Conservation (phyloP, 2,888 invertebrate genomes). For the Tinea trinotella region DNA sequence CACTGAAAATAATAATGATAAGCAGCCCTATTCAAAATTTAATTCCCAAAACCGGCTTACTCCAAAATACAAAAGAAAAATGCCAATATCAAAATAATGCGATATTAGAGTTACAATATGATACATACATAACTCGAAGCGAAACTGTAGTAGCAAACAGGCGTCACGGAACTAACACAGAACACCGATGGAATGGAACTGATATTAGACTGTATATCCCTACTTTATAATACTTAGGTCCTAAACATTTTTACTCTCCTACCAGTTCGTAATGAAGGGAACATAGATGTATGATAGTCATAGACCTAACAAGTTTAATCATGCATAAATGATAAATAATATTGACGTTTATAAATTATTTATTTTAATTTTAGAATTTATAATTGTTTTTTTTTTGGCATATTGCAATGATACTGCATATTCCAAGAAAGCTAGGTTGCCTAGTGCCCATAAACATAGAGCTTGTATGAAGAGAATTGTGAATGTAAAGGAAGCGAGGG, state of each 20-base stretch:
- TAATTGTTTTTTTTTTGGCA: too few relatives aligned
- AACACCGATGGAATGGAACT: constrained; percentile 6
- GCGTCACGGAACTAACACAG: background rate
- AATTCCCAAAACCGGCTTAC: too few relatives aligned
- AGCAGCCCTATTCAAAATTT: too few relatives aligned
- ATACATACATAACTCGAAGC: background rate
- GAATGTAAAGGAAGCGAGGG: too few relatives aligned
- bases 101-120: background rate
- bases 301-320: constrained; percentile 1
- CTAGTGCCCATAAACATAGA: too few relatives aligned
- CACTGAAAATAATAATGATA: too few relatives aligned
- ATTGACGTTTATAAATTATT: background rate
- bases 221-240: constrained; percentile 15
- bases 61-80: too few relatives aligned
- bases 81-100: background rate
- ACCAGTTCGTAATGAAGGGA: constrained; percentile 13
- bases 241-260: constrained; percentile 10
- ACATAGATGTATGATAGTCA: constrained; percentile 10
- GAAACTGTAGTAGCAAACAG: background rate
- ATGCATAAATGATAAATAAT: background rate
- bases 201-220: constrained; percentile 9
- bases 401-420: too few relatives aligned
- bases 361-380: background rate
- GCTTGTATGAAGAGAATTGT: too few relatives aligned
- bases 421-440: too few relatives aligned